Base-by-base conservation (phyloP, 2,113 vertebrate genomes). In the Varanus komodoensis region DNA sequence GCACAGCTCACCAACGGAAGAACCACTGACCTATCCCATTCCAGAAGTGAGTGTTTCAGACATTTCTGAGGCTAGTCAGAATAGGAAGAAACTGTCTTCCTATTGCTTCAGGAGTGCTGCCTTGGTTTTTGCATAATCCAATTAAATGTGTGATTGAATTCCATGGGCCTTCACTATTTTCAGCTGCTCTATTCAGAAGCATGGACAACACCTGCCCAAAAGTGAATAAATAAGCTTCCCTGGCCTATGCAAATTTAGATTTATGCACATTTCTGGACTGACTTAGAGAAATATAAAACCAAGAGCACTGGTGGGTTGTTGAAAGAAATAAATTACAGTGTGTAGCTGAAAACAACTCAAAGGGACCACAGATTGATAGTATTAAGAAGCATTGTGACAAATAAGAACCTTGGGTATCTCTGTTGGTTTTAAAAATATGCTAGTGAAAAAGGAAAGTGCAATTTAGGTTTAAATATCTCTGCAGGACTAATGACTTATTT, bases 381-480 rank as follows among this genome's bases (percentile, higher is more conserved):
- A n/a, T 75, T 71, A 74, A 93, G 90, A 11, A 92, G 57, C 52
- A 87, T 90, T 77, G 92, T 27, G 93, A 89, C 17, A 81, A 48
- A 19, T 25, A 6, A 2, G 1, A 87, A 88, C 29, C 64, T 23
- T 27, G 21, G 29, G 44, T 64, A 85, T 61, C 82, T 57, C 89
- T 90, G 86, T 91, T 85, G 87, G 6, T 92, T 29, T 92, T 90
- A 78, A 80, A 94, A 94, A 64, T 89, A 88, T 69, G 2, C 84
- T 93, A 94, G 79, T 89, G 0, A 29, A 88, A 89, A 84, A 89
- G 52, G 83, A 90, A 94, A 95, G 74, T 61, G 87, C 87, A 85
- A 87, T 90, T 84, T 91, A 94, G 94, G 93, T 89, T 82, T 50
- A 93, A 94, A 86, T 87, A 90, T 90, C 19, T 88, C 78, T 94